These are phyloP conservation scores for Plusia festucae DNA, from an alignment of 2,888 invertebrate species.

Conservation along the genomic window DNA sequence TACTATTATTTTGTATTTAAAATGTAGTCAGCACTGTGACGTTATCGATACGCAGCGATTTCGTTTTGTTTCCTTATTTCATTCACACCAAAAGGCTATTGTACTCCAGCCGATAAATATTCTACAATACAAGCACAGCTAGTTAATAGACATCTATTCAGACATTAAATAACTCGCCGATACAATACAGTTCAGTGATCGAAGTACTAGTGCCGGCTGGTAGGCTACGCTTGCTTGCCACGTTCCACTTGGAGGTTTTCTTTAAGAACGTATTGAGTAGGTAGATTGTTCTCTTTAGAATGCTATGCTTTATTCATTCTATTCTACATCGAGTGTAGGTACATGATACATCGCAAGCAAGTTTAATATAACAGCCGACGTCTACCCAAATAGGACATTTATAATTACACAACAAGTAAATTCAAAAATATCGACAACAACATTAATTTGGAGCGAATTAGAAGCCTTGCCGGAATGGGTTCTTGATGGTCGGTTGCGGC, in stretches of 20 bases:
- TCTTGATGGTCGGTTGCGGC: conserved; percentile 88
- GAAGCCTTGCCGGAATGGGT: conserved; percentile 96
- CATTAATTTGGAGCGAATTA: conserved; percentile 81
- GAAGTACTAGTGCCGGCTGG: conserved; percentile 68
- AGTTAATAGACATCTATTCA: conserved; percentile 77
- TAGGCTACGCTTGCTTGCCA: conserved; percentile 31
- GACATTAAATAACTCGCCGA: conserved; percentile 76
- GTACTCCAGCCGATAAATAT: conserved; percentile 53
- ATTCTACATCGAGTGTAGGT: not conserved
- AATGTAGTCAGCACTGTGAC: no score
- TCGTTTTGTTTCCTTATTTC: no score
- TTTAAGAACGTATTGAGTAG: no score
- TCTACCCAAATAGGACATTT: conserved; percentile 84
- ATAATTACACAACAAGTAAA: conserved; percentile 88
- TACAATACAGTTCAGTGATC: conserved; percentile 85
- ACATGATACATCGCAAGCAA: conserved; percentile 26
- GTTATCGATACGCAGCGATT: not conserved
- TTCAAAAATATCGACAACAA: conserved; percentile 86
- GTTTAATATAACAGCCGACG: conserved; percentile 32
- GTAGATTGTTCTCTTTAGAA: not conserved
- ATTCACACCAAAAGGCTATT: conserved; percentile 35
- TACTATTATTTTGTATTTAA: no score
- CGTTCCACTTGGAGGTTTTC: conserved; percentile 8
- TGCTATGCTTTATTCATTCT: not conserved
- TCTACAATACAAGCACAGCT: conserved; percentile 80